Conservation (phyloP, 1,140 invertebrate genomes). For the Bombus picipes region DNA sequence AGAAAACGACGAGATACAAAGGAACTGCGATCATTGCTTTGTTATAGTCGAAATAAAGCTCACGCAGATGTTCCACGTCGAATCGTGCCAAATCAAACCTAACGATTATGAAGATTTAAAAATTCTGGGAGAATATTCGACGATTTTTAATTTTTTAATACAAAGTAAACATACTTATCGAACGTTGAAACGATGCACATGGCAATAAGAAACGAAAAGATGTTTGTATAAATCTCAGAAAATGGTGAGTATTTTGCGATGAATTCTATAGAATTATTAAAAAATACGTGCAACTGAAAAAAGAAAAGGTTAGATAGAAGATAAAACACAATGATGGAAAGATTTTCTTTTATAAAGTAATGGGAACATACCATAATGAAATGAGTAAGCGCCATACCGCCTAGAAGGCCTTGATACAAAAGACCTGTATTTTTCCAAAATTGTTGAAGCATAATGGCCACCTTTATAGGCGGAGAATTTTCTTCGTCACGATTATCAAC, state of each 20-base stretch:
- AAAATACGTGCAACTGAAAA: slow-evolving; percentile 73
- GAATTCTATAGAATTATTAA: slow-evolving; percentile 54
- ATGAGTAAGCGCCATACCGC: slow-evolving; percentile 79
- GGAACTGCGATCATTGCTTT: slow-evolving; percentile 73
- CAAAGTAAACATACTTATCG: slow-evolving; percentile 71
- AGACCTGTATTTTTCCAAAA: slow-evolving; percentile 73
- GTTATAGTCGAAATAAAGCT: slow-evolving; percentile 73
- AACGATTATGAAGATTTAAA: background rate
- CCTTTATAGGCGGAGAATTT: slow-evolving; percentile 70
- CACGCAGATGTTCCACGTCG: slow-evolving; percentile 70
- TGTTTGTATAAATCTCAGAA: slow-evolving; percentile 74
- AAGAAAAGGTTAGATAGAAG: background rate
- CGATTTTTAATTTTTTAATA: no score
- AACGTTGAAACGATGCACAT: slow-evolving; percentile 75
- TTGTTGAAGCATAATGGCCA: slow-evolving; percentile 75
- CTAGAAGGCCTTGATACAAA: slow-evolving; percentile 79
- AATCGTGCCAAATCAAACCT: slow-evolving; percentile 78
- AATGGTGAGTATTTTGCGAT: slow-evolving; percentile 66
- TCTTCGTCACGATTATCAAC: slow-evolving; percentile 27
- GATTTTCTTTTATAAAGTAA: background rate
- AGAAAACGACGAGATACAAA: slow-evolving; percentile 75
- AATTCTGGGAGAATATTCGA: background rate
- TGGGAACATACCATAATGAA: slow-evolving; percentile 73
- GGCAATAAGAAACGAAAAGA: slow-evolving; percentile 75
- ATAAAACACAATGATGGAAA: no score